Evolutionary conservation across 2,797 vertebrate genomes (phyloP).

Genomic region (Okamejei kenojei): DNA sequence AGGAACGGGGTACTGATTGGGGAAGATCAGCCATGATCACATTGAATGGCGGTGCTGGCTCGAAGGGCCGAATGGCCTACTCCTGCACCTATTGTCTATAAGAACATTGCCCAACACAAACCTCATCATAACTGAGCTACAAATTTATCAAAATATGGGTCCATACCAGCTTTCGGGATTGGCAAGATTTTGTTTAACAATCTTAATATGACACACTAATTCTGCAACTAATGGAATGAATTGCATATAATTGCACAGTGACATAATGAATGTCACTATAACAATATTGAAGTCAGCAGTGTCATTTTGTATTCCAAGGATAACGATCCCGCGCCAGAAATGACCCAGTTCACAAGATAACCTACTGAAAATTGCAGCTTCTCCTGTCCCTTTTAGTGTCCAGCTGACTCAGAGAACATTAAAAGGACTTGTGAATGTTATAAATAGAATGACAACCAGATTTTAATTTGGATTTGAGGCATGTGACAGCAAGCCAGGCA

Average conservation of each 20-base stretch:
- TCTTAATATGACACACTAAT: neutral
- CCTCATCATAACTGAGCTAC: neutral
- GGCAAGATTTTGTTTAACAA: neutral
- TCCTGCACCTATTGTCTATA: too few species aligned
- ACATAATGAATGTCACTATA: neutral
- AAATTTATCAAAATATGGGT: neutral
- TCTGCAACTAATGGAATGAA: neutral
- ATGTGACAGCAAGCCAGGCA: neutral
- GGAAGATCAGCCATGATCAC: too few species aligned
- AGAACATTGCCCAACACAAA: neutral
- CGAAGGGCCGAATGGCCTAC: too few species aligned
- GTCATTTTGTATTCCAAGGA: neutral
- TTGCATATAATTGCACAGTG: too few species aligned
- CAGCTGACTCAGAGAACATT: neutral
- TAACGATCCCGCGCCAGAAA: neutral
- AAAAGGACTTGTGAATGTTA: neutral
- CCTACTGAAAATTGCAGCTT: neutral
- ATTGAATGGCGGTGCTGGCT: too few species aligned
- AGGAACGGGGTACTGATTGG: too few species aligned
- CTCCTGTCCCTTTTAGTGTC: neutral
- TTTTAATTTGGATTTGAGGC: neutral
- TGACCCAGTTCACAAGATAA: neutral
- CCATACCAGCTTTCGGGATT: neutral
- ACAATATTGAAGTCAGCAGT: neutral
- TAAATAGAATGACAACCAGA: neutral